Evolutionary conservation across 2,797 vertebrate species (phyloP).

Genomic region (Manis crassicaudata): DNA sequence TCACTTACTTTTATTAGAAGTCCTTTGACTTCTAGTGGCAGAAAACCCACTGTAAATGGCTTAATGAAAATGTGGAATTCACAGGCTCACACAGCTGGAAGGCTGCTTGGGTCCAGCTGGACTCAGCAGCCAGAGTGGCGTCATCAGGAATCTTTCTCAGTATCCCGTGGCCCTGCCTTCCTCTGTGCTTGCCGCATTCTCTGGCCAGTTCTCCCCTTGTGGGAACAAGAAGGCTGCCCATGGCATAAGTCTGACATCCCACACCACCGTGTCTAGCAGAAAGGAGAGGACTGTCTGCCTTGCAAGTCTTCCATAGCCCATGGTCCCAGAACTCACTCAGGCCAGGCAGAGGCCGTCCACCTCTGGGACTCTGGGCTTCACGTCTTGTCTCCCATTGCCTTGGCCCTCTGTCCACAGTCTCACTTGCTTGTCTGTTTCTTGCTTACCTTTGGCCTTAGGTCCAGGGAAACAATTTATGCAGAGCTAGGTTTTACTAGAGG

Average conservation of each 20-base stretch:
- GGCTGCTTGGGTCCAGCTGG: neutral
- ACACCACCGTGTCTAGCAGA: neutral
- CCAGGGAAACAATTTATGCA: neutral
- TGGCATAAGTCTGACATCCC: neutral
- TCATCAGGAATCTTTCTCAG: neutral
- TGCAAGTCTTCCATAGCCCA: too few species aligned
- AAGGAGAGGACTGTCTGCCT: neutral
- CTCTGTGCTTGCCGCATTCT: neutral
- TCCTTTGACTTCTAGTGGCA: neutral
- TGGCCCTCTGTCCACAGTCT: neutral
- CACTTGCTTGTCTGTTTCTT: neutral
- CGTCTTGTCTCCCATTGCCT: neutral
- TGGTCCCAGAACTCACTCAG: neutral
- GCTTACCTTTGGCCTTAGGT: neutral
- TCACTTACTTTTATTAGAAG: neutral
- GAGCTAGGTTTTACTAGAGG: neutral
- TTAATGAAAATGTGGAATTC: neutral
- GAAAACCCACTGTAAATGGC: neutral
- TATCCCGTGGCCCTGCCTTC: neutral
- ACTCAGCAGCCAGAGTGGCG: accelerated
- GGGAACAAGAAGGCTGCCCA: neutral
- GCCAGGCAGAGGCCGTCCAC: neutral
- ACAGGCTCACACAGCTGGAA: neutral
- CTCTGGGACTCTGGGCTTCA: neutral
- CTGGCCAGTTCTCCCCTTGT: neutral